Evolutionary conservation across 2,888 invertebrate species (phyloP).

Genomic region (Cheiracanthium punctorium): DNA sequence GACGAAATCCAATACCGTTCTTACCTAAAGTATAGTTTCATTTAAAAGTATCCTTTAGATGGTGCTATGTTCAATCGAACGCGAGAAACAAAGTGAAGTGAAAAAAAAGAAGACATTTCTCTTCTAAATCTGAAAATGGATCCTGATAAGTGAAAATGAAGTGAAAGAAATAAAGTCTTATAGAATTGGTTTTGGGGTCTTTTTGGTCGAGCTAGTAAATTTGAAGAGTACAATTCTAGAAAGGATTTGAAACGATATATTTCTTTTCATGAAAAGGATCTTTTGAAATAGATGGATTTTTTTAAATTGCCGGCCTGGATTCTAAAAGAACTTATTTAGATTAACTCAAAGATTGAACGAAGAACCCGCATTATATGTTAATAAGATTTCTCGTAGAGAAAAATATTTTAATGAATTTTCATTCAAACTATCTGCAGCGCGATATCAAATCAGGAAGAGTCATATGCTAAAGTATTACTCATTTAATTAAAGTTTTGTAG

Average conservation of each 20-base stretch:
- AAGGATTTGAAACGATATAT: background rate
- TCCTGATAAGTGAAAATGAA: background rate
- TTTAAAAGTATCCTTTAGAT: background rate
- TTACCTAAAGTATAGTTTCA: background rate
- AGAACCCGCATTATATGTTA: background rate
- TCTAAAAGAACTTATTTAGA: background rate
- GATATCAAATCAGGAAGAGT: background rate
- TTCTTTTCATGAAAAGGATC: background rate
- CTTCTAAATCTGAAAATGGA: background rate
- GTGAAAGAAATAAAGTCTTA: background rate
- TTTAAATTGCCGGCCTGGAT: background rate
- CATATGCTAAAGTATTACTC: too few species aligned
- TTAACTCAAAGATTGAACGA: background rate
- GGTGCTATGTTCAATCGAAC: background rate
- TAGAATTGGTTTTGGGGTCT: slow-evolving; percentile 2
- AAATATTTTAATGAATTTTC: slow-evolving; percentile 1
- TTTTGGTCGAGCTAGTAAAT: slow-evolving; percentile 3
- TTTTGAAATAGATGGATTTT: slow-evolving; percentile 1
- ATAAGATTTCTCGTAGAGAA: background rate
- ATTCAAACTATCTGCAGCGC: background rate
- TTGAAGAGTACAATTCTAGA: slow-evolving; percentile 3
- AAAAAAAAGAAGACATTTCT: background rate
- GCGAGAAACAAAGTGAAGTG: slow-evolving; percentile 1
- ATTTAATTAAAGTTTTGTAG: too few species aligned
- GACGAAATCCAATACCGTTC: background rate